Evolutionary conservation across 2,888 invertebrate species (phyloP).

Genomic region (Drosophila paranaensis): DNA sequence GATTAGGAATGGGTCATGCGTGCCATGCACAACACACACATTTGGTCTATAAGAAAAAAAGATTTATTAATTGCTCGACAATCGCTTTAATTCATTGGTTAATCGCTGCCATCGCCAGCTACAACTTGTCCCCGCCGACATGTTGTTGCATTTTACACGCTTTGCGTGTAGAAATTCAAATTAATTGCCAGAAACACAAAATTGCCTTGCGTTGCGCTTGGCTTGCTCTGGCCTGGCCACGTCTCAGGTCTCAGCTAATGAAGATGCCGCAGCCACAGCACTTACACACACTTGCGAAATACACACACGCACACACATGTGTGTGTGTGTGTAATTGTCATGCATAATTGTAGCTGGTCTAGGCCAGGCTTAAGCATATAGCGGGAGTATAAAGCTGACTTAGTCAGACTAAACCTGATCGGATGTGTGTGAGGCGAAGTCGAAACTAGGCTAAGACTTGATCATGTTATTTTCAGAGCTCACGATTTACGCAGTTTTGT

Average conservation of each 20-base stretch:
- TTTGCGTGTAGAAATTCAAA: slow-evolving; percentile 80
- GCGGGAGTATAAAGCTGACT: neutral
- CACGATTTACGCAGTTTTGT: neutral
- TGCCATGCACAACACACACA: slow-evolving; percentile 17
- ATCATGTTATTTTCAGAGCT: neutral
- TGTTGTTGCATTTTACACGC: slow-evolving; percentile 72
- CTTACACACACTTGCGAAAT: slow-evolving; percentile 46
- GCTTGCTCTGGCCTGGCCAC: slow-evolving; percentile 30
- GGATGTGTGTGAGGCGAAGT: neutral
- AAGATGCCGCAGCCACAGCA: slow-evolving; percentile 57
- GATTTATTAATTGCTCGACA: slow-evolving; percentile 75
- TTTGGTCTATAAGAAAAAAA: slow-evolving; percentile 37
- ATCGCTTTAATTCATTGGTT: slow-evolving; percentile 58
- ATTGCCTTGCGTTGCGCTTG: slow-evolving; percentile 67
- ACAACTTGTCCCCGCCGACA: slow-evolving; percentile 57
- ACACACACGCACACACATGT: slow-evolving; percentile 14
- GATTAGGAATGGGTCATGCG: slow-evolving; percentile 62
- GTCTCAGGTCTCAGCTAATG: slow-evolving; percentile 46
- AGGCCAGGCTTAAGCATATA: slow-evolving; percentile 1
- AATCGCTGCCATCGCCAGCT: slow-evolving; percentile 50
- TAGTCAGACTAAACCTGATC: neutral
- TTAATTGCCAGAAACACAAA: slow-evolving; percentile 70
- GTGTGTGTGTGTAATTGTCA: slow-evolving; percentile 43
- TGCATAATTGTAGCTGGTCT: slow-evolving; percentile 43
- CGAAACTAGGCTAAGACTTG: slow-evolving; percentile 1